phyloP scores from a whole-genome alignment of 2,888 invertebrate species.

The Drosophila melanosoma region DNA sequence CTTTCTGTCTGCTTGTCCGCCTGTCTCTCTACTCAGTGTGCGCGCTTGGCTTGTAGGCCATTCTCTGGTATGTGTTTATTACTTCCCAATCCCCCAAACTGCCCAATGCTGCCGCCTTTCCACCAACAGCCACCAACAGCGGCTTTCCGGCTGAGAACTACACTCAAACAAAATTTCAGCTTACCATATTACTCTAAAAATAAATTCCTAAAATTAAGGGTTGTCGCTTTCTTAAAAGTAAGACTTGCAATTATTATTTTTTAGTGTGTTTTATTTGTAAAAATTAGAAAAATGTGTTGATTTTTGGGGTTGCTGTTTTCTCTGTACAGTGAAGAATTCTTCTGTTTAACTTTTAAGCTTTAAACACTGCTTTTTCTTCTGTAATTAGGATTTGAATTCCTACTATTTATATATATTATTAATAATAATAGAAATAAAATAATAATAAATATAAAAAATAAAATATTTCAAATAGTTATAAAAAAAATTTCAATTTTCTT shows the following conservation, averaged over 20 bases:
- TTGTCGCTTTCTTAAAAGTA: not conserved
- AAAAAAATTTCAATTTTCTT: not conserved
- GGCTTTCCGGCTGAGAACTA: not conserved
- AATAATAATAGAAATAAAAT: not conserved
- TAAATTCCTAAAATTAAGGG: not conserved
- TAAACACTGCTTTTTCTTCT: not conserved
- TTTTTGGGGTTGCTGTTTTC: not conserved
- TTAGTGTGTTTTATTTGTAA: not conserved
- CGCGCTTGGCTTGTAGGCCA: conserved; percentile 40
- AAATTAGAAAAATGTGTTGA: not conserved
- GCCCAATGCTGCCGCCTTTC: not conserved
- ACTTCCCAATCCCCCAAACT: conserved; percentile 15
- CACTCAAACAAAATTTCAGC: not conserved
- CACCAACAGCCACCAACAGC: conserved; percentile 23
- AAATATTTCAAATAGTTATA: not conserved
- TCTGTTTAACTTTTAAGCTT: not conserved
- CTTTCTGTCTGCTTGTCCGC: not conserved
- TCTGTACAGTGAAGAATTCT: not conserved
- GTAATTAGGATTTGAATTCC: not conserved
- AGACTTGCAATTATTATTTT: too few species aligned
- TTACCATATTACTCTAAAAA: not conserved
- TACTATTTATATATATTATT: not conserved
- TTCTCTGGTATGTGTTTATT: conserved; percentile 62
- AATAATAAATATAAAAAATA: not conserved
- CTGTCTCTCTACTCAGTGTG: conserved; percentile 59